Percentiles rank a stretch among this genome's conserved stretches.
phyloP scores from a whole-genome alignment of 2,113 vertebrate species.

The Pterophyllum scalare region DNA sequence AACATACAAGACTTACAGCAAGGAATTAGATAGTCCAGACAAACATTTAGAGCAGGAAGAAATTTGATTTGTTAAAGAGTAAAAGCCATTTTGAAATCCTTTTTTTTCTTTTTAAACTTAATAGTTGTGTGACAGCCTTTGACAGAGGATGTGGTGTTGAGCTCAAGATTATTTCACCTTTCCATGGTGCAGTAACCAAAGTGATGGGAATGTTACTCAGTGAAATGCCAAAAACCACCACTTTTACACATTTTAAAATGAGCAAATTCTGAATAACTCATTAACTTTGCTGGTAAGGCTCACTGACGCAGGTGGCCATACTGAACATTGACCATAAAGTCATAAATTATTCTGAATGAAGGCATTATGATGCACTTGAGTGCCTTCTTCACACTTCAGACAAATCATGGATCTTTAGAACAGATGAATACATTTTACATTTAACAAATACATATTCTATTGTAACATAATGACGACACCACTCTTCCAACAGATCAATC shows the following conservation, averaged over 20 bases:
- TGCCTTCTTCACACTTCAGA: too few species aligned
- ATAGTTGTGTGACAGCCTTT: not conserved
- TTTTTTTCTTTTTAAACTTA: too few species aligned
- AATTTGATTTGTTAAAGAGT: not conserved
- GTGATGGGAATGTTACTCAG: not conserved
- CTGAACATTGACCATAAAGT: too few species aligned
- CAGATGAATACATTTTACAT: not conserved
- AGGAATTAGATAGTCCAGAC: not conserved
- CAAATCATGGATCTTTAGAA: too few species aligned
- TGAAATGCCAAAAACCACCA: rapidly evolving
- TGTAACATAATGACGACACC: too few species aligned
- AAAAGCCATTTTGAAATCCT: not conserved
- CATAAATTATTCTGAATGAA: too few species aligned
- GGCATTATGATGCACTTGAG: too few species aligned
- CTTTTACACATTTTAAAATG: not conserved
- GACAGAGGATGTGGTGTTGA: not conserved
- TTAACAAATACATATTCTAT: not conserved
- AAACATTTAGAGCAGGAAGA: not conserved
- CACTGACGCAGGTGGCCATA: not conserved
- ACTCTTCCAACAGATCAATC: too few species aligned
- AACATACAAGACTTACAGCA: not conserved
- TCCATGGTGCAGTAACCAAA: not conserved
- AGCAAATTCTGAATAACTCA: too few species aligned
- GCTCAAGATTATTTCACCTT: not conserved
- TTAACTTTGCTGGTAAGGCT: not conserved